Base-by-base conservation (phyloP, 2,113 vertebrate species). In the Nothoprocta pentlandii region DNA sequence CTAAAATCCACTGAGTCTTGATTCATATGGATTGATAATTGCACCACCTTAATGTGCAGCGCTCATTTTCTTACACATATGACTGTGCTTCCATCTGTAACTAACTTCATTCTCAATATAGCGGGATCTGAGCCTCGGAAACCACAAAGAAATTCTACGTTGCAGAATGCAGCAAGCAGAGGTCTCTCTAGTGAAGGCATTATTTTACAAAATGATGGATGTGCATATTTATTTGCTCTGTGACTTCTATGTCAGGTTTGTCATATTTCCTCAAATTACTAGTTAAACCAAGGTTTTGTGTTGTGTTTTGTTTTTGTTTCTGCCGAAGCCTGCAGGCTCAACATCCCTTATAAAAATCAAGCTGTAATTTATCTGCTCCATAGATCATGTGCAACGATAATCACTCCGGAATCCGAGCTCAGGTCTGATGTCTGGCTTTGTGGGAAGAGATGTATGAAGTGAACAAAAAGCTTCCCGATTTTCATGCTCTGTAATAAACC, bases 301-400 rank as follows among this genome's bases (percentile, higher is more conserved):
- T 90, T 96, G 79, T 87, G 86, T 90, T 94, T 93, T 93, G 89
- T 62, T 94, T 95, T 94, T 71, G 76, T 91, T 93, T 69, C 91
- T 86, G 70, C 75, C 22, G 79, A 94, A 94, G 96, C 94, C 93
- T 93, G 84, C 49, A 94, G 95, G 93, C 89, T 95, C 94, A 92
- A 93, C 84, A 82, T 93, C 93, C 94, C 96, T 97, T 97, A 80
- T 74, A 88, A 94, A 94, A 94, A 96, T 79, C 88, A 95, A 93
- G 94, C 92, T 96, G 92, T 92, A 96, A 95, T 97, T 97, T 96
- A 95, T 97, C 93, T 95, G 93, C 96, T 96, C 95, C 95, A 94
- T 96, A 97, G 94, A 97, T 97, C 96, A 97, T 95, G 92, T 94
- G 94, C 80, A 94, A 95, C 95, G 96, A 95, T 94, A 94, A 93